Evolutionary conservation across 2,888 invertebrate species (phyloP).

Genomic region (Diaprepes abbreviatus): DNA sequence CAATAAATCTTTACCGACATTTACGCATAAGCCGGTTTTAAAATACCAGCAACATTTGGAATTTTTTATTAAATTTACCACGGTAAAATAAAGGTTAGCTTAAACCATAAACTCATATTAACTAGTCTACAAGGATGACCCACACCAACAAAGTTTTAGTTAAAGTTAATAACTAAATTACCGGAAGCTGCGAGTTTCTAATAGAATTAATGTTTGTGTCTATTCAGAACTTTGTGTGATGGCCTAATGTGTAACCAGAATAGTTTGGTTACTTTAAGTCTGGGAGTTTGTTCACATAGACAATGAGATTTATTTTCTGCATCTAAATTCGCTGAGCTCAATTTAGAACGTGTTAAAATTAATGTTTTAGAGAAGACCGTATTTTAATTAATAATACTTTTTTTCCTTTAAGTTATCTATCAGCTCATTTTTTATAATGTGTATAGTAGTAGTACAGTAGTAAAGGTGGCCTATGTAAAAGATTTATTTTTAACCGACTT

Average conservation of each 20-base stretch:
- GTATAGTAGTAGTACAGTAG: no score
- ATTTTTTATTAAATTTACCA: no score
- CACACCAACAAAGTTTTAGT: not conserved
- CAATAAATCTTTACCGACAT: no score
- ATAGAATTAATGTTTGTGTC: slow-evolving; percentile 6
- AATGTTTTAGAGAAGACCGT: not conserved
- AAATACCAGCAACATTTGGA: no score
- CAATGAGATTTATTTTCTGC: slow-evolving; percentile 10
- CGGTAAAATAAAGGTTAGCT: no score
- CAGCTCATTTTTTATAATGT: no score
- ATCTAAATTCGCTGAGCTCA: slow-evolving; percentile 1
- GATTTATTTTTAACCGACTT: no score
- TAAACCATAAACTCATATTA: not conserved
- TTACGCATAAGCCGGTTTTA: no score
- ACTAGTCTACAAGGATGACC: not conserved
- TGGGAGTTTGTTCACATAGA: not conserved
- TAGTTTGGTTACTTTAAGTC: slow-evolving; percentile 18
- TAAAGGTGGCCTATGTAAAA: no score
- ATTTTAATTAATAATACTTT: no score
- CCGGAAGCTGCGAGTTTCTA: slow-evolving; percentile 4
- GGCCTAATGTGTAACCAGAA: slow-evolving; percentile 13
- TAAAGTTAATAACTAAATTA: slow-evolving; percentile 22
- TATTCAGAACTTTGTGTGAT: slow-evolving; percentile 18
- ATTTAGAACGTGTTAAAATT: not conserved
- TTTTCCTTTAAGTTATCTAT: no score